Percentiles rank a stretch among this genome's conserved stretches.
These are phyloP conservation scores for Chionis minor DNA, from an alignment of 2,113 vertebrate genomes.

Conservation along the genomic window DNA sequence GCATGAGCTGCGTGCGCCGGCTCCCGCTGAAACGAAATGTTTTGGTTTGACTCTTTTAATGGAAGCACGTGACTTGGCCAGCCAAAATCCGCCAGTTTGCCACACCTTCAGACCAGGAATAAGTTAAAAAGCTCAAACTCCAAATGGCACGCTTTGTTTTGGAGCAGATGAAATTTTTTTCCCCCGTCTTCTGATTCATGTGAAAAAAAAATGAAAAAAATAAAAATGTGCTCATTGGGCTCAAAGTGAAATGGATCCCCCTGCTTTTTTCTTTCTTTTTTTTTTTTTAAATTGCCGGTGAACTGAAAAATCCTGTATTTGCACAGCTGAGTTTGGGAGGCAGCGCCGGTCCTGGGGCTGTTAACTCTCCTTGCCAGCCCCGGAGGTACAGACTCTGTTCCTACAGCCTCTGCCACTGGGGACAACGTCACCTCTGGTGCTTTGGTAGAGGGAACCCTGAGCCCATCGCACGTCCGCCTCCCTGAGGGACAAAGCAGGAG, in stretches of 20 bases:
- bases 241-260: not conserved
- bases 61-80: not conserved
- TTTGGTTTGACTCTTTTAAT: not conserved
- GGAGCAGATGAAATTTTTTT: not conserved
- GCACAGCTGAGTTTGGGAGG: not conserved
- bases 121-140: not conserved
- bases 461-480: rapidly evolving
- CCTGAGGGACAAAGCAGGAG: not conserved
- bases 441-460: not conserved
- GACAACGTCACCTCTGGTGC: rapidly evolving
- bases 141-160: not conserved
- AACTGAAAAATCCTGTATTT: not conserved
- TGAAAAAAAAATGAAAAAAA: not conserved
- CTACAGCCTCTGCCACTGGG: not conserved
- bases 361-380: not conserved
- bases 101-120: not conserved
- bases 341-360: not conserved
- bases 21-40: not conserved
- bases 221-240: not conserved
- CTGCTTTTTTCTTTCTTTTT: not conserved
- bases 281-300: not conserved
- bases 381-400: not conserved
- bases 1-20: not conserved
- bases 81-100: not conserved
- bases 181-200: not conserved